Percentiles rank a stretch among this genome's conserved stretches.
phyloP scores from a whole-genome alignment of 2,113 vertebrate species.

The Cryptotis parvus region DNA sequence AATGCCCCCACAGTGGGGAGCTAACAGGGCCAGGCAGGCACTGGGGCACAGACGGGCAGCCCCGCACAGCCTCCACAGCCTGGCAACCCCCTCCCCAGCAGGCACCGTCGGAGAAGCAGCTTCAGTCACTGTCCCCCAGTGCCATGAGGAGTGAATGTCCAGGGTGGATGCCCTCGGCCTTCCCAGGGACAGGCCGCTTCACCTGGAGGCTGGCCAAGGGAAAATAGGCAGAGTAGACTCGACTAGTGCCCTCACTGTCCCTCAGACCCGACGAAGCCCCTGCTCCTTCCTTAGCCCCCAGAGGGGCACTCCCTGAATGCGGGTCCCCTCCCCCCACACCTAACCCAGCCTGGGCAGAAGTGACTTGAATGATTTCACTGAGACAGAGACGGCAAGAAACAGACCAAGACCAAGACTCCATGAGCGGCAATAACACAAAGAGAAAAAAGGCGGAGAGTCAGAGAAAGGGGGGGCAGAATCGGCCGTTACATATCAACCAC shows the following conservation, averaged over 20 bases:
- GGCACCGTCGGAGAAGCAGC: no score
- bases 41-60: background rate
- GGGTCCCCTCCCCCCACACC: background rate
- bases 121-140: background rate
- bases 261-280: background rate
- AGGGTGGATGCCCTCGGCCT: no score
- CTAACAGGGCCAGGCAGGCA: no score
- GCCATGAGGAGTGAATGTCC: no score
- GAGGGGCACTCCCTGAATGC: rapidly evolving
- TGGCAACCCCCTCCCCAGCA: no score
- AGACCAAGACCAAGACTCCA: background rate
- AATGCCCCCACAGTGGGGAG: background rate
- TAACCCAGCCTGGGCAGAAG: no score
- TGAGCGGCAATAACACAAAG: background rate
- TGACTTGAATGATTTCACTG: background rate
- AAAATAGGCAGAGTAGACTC: background rate
- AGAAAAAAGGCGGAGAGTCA: background rate
- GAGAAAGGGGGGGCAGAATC: background rate
- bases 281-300: background rate
- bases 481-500: background rate
- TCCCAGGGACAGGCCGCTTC: background rate
- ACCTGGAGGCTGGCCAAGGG: background rate
- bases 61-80: no score
- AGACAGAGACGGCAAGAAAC: background rate
- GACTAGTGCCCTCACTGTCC: no score